phyloP scores from a whole-genome alignment of 2,888 invertebrate genomes.

The Sarcophaga subvicina region DNA sequence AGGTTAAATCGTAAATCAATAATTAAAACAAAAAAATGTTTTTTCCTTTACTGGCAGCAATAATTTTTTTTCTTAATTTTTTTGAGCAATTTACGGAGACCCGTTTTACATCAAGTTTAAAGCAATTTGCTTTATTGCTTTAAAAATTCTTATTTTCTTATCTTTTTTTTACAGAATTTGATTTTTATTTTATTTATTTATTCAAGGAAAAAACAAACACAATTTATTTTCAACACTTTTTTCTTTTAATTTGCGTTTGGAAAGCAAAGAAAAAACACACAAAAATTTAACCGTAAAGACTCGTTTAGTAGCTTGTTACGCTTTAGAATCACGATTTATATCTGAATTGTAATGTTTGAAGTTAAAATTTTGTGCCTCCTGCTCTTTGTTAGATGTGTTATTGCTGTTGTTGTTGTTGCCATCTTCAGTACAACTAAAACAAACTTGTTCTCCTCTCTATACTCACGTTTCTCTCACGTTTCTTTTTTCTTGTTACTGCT shows the following conservation, averaged over 20 bases:
- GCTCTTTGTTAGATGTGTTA: slow-evolving; percentile 51
- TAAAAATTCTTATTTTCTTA: slow-evolving; percentile 5
- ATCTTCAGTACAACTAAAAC: not conserved
- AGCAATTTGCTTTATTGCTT: slow-evolving; percentile 7
- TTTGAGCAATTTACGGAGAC: not conserved
- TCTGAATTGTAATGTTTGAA: slow-evolving; percentile 67
- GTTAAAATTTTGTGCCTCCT: slow-evolving; percentile 56
- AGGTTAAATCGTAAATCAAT: slow-evolving; percentile 65
- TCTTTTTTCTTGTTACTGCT: slow-evolving; percentile 16
- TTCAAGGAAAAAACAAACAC: not conserved
- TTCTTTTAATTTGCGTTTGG: slow-evolving; percentile 17
- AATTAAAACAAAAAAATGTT: slow-evolving; percentile 25
- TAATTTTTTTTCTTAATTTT: slow-evolving; percentile 31
- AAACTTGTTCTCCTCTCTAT: slow-evolving; percentile 37
- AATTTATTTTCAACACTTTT: not conserved
- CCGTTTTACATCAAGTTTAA: not conserved
- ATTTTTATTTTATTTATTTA: slow-evolving; percentile 22
- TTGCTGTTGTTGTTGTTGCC: slow-evolving; percentile 26
- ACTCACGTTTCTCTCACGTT: slow-evolving; percentile 72
- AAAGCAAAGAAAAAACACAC: not conserved
- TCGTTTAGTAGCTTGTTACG: slow-evolving; percentile 58
- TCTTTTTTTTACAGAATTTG: slow-evolving; percentile 8
- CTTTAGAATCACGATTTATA: slow-evolving; percentile 69
- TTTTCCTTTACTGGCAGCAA: slow-evolving; percentile 19
- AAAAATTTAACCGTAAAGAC: slow-evolving; percentile 53